phyloP scores from a whole-genome alignment of 1,140 invertebrate genomes.

The Archivesica marissinica region DNA sequence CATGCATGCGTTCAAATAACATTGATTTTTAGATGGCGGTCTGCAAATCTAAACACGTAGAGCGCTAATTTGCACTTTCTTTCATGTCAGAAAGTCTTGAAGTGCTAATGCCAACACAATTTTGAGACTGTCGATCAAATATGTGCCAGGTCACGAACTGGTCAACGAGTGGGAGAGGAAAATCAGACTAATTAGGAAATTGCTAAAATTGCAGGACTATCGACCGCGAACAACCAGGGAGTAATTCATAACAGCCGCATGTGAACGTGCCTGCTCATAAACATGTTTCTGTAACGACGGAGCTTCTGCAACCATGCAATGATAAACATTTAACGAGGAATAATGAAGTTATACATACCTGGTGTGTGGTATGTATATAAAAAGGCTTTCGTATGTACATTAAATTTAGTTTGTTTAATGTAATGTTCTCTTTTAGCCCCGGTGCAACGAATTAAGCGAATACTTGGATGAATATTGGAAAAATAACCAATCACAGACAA shows the following conservation, averaged over 20 bases:
- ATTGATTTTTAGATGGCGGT: background rate
- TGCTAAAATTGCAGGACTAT: conserved; percentile 43
- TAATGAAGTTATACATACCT: background rate
- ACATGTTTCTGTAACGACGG: background rate
- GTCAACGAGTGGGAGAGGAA: conserved; percentile 14
- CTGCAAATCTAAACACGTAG: conserved; percentile 14
- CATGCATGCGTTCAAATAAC: conserved; percentile 17
- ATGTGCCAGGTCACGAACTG: conserved; percentile 42
- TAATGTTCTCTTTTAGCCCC: too few species aligned
- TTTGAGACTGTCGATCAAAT: conserved; percentile 33
- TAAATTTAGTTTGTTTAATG: too few species aligned
- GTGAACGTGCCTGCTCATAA: conserved; percentile 1
- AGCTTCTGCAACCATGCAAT: background rate
- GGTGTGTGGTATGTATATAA: too few species aligned
- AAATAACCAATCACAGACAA: too few species aligned
- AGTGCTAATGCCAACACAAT: conserved; percentile 42
- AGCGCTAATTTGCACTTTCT: conserved; percentile 22
- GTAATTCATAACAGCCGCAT: conserved; percentile 33
- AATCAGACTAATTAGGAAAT: conserved; percentile 54
- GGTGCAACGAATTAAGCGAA: too few species aligned
- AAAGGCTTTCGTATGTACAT: too few species aligned
- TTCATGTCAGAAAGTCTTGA: conserved; percentile 29
- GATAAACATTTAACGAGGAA: background rate
- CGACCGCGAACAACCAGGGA: background rate
- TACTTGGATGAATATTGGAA: too few species aligned